Evolutionary conservation across 2,797 vertebrate species (phyloP).

Genomic region (Diglossa cyanea): DNA sequence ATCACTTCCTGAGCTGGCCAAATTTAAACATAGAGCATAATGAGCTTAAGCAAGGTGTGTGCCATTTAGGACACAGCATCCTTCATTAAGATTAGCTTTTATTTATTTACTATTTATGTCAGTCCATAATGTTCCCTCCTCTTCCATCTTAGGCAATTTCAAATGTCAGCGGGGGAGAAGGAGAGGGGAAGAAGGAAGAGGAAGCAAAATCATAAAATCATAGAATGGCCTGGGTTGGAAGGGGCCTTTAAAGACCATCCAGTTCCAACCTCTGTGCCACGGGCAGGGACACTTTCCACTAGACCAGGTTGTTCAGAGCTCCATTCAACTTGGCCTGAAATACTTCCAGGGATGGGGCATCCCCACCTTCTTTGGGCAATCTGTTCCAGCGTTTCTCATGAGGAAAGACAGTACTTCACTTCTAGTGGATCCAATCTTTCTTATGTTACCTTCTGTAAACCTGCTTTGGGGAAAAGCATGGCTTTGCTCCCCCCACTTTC

Average conservation of each 20-base stretch:
- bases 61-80: not conserved
- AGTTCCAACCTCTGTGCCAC: not conserved
- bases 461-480: not conserved
- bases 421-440: not conserved
- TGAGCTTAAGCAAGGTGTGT: not conserved
- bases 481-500: not conserved
- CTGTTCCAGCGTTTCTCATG: not conserved
- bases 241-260: not conserved
- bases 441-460: not conserved
- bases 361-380: not conserved
- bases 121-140: not conserved
- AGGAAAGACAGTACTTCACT: not conserved
- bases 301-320: not conserved
- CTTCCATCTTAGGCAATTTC: not conserved
- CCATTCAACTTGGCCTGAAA: not conserved
- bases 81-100: not conserved
- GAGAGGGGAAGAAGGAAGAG: not conserved
- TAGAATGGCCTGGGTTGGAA: not conserved
- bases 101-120: not conserved
- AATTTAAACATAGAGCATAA: not conserved
- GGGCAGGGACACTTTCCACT: not conserved
- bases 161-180: rapidly evolving
- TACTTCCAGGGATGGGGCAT: not conserved
- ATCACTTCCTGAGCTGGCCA: not conserved
- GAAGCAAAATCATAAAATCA: not conserved